Base-by-base conservation (phyloP, 2,888 invertebrate species). In the Drosophila barbarae region DNA sequence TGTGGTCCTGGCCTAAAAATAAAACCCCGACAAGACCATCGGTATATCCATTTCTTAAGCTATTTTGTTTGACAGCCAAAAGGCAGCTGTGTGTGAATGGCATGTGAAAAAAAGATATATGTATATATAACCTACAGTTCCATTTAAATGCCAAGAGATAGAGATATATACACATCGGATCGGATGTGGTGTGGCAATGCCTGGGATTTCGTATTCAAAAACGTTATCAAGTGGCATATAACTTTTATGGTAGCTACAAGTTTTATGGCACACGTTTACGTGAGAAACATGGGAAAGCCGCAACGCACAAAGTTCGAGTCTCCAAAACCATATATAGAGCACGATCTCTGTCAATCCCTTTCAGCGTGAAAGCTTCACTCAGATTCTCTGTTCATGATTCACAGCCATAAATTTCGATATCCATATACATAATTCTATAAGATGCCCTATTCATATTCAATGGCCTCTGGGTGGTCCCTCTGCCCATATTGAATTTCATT, bases 351-450 rank as follows among this genome's bases (percentile, higher is more conserved):
- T 3, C 42, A 51, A 52, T 61, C 61, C 61, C 66, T 32, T 32
- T 91, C 6, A 5, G 9, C 42, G 46, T 4, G 96, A 76, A 99
- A 99, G 90, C 99, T 96, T 98, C 30, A 98, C 98, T 13, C 99
- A 30, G 64, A 89, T 91, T 99, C 44, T 98, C 98, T 0, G 98
- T 98, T 3, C 93, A 97, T 13, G 46, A 53, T 59, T 50, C 51
- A 49, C 41, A 28, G 38, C 52, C 63, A 63, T 63, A 34, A 66
- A 66, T 65, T 39, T 28, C 12, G 23, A 9, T 21, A 30, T 39
- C 54, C 42, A 55, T 55, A 55, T 54, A 35, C 47, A 44, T 34
- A 32, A 38, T 46, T 41, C 60, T 41, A 59, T 34, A 26, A 36
- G 47, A 61, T 47, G 30, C 30, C 23, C 58, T 42, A 66, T 63